Conservation (phyloP, 2,888 invertebrate genomes). For the Pardosa pseudoannulata region DNA sequence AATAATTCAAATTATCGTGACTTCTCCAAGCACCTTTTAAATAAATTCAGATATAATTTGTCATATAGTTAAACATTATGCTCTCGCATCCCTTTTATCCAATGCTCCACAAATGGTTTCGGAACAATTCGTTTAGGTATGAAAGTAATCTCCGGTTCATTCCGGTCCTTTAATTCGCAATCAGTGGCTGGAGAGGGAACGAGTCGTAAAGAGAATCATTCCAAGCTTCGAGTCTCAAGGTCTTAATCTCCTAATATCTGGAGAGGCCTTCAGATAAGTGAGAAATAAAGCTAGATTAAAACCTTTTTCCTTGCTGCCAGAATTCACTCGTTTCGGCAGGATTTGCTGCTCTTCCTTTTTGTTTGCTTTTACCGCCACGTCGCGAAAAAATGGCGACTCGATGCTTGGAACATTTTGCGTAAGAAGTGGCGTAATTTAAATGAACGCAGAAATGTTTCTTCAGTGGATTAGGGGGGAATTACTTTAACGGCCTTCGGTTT, state of each 20-base stretch:
- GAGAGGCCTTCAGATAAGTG: slow-evolving; percentile 56
- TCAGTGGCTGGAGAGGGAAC: slow-evolving; percentile 25
- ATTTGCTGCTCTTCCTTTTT: slow-evolving; percentile 6
- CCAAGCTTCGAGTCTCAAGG: slow-evolving; percentile 42
- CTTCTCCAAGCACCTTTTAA: background rate
- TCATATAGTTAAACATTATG: slow-evolving; percentile 19
- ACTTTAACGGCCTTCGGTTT: slow-evolving; percentile 16
- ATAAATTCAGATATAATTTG: background rate
- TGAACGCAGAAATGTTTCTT: slow-evolving; percentile 12
- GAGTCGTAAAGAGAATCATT: slow-evolving; percentile 57
- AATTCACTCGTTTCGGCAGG: background rate
- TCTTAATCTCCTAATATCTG: slow-evolving; percentile 64
- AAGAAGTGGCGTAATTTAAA: slow-evolving; percentile 19
- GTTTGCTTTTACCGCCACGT: slow-evolving; percentile 5
- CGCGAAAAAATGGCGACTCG: slow-evolving; percentile 17
- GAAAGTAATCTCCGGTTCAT: slow-evolving; percentile 30
- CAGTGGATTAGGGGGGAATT: slow-evolving; percentile 13
- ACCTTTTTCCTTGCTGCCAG: slow-evolving; percentile 5
- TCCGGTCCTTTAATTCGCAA: slow-evolving; percentile 27
- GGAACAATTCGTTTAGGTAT: slow-evolving; percentile 37
- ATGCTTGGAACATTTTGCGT: slow-evolving; percentile 3
- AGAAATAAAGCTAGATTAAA: slow-evolving; percentile 50
- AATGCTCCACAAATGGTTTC: slow-evolving; percentile 20
- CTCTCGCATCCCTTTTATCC: slow-evolving; percentile 9
- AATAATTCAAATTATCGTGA: background rate